phyloP scores from a whole-genome alignment of 2,888 invertebrate species.

The Branchinecta sandiegonensis region DNA sequence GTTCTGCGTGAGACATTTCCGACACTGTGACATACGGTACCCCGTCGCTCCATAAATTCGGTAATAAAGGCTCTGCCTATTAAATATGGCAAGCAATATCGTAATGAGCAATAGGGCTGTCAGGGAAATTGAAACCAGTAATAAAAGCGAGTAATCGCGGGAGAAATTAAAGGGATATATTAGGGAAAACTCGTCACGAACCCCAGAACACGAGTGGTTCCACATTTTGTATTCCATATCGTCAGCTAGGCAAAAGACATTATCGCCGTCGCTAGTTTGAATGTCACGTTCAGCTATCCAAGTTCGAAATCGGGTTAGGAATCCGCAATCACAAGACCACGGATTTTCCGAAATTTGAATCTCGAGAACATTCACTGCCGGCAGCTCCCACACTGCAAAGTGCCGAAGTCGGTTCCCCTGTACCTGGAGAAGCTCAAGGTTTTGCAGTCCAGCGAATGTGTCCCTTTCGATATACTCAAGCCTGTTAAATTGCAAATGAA shows the following conservation, averaged over 20 bases:
- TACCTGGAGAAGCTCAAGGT: constrained; percentile 49
- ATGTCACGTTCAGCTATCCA: constrained; percentile 54
- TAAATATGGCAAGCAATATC: constrained; percentile 53
- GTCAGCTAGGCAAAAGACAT: constrained; percentile 49
- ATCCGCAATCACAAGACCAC: constrained; percentile 71
- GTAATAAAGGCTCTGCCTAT: constrained; percentile 61
- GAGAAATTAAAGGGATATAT: constrained; percentile 34
- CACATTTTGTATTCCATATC: constrained; percentile 44
- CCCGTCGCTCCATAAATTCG: constrained; percentile 70
- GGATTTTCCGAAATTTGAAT: constrained; percentile 46
- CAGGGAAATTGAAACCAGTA: constrained; percentile 52
- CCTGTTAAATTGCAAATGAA: constrained; percentile 58
- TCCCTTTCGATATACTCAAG: constrained; percentile 52
- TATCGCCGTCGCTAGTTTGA: constrained; percentile 46
- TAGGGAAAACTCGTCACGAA: constrained; percentile 16
- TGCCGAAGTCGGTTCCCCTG: constrained; percentile 55
- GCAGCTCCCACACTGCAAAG: constrained; percentile 56
- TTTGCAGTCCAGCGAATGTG: constrained; percentile 51
- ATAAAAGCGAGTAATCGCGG: constrained; percentile 57
- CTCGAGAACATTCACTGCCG: constrained; percentile 37
- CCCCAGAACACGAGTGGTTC: constrained; percentile 33
- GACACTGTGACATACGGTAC: constrained; percentile 44
- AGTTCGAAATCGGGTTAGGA: constrained; percentile 47
- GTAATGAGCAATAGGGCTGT: constrained; percentile 51
- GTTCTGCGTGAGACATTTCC: constrained; percentile 47